phyloP scores from a whole-genome alignment of 64 coral and sea anemone species.

The Stichodactyla mertensii region DNA sequence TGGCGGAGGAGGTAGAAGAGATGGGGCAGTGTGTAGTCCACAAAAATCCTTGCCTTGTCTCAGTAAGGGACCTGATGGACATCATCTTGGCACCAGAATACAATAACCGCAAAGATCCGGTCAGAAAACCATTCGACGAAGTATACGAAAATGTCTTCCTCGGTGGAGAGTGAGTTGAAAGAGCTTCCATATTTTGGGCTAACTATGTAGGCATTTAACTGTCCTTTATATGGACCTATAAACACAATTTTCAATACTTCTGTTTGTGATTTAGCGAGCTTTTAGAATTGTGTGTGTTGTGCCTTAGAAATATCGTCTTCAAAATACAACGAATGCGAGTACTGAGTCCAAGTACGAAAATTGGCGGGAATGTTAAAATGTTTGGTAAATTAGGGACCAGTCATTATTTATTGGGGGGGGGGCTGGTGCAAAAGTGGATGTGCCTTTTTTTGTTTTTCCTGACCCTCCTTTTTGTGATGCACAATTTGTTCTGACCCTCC shows the following conservation, averaged over 20 bases:
- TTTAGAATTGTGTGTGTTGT: background rate
- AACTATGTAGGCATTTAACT: too few species aligned
- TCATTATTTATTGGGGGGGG: too few species aligned
- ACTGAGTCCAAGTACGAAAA: background rate
- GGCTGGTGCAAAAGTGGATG: too few species aligned
- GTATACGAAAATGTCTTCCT: slow-evolving; percentile 73
- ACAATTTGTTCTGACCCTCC: too few species aligned
- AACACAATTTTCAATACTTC: background rate
- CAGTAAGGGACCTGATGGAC: background rate
- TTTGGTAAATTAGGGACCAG: too few species aligned
- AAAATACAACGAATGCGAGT: background rate
- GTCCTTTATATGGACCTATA: too few species aligned
- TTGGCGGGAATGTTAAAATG: background rate
- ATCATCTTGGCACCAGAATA: slow-evolving; percentile 10
- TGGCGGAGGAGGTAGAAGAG: background rate
- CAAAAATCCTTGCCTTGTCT: background rate
- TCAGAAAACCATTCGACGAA: slow-evolving; percentile 46
- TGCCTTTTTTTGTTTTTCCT: too few species aligned
- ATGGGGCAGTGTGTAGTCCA: background rate
- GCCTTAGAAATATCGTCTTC: background rate
- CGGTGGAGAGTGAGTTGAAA: slow-evolving; percentile 57
- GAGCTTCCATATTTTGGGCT: background rate
- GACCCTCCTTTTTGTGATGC: too few species aligned
- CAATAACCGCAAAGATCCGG: slow-evolving; percentile 1
- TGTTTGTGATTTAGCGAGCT: background rate